phyloP scores from a whole-genome alignment of 1,140 invertebrate genomes.

The Triops longicaudatus region DNA sequence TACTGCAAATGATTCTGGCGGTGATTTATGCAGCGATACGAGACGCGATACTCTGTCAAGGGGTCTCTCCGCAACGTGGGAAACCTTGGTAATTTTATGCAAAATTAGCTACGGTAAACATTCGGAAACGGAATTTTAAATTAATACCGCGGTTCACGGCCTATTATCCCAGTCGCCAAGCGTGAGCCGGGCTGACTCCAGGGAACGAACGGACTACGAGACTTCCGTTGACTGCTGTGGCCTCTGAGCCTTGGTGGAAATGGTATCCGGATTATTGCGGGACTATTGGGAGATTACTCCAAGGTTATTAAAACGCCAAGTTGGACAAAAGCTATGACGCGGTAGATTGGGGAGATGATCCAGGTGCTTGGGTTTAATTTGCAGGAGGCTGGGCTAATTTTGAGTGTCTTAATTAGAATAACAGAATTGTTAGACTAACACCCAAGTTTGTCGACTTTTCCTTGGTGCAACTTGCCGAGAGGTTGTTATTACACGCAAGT shows the following conservation, averaged over 20 bases:
- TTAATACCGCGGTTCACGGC: not conserved
- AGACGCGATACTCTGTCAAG: not conserved
- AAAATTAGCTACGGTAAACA: not conserved
- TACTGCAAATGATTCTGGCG: not conserved
- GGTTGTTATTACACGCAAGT: not conserved
- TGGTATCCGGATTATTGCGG: not conserved
- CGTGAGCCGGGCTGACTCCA: not conserved
- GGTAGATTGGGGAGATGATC: not conserved
- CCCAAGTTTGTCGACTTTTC: not conserved
- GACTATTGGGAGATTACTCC: not conserved
- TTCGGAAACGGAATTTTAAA: not conserved
- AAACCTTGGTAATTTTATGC: not conserved
- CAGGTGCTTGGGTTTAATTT: not conserved
- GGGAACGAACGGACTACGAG: not conserved
- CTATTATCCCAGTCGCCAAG: not conserved
- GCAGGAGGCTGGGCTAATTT: not conserved
- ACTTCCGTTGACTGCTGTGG: not conserved
- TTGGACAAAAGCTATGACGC: not conserved
- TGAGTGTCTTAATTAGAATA: slow-evolving; percentile 2
- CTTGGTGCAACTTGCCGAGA: not conserved
- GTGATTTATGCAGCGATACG: not conserved
- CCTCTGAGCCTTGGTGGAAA: not conserved
- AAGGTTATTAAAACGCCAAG: not conserved
- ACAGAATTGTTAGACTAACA: not conserved
- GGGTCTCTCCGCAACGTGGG: not conserved